Conservation (phyloP, 2,888 invertebrate species). For the Pristionchus exspectatus region DNA sequence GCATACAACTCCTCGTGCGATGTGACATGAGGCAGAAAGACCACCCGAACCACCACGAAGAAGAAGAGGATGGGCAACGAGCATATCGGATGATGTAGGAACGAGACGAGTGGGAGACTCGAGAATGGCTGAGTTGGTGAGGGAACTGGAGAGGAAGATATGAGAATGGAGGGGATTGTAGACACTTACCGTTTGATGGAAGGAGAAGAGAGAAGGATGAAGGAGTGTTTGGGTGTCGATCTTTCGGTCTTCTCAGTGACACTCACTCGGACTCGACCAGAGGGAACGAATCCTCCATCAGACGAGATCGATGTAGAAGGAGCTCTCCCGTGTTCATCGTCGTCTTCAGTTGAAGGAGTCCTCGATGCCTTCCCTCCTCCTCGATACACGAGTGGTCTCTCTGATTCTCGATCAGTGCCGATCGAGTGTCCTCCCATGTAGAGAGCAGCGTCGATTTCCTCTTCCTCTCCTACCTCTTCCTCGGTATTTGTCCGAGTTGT, state of each 20-base stretch:
- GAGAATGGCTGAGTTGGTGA: slow-evolving; percentile 27
- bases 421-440: not conserved
- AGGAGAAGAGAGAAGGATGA: slow-evolving; percentile 38
- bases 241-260: not conserved
- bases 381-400: slow-evolving; percentile 13
- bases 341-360: slow-evolving; percentile 16
- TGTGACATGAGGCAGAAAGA: not conserved
- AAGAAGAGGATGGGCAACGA: slow-evolving; percentile 40
- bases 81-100: slow-evolving; percentile 3
- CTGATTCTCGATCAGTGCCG: not conserved
- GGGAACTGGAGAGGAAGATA: slow-evolving; percentile 10
- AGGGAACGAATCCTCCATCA: not conserved
- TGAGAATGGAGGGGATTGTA: not conserved
- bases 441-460: not conserved
- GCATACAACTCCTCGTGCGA: slow-evolving; percentile 35
- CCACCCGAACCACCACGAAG: not conserved
- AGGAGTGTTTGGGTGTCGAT: not conserved
- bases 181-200: slow-evolving; percentile 47
- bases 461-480: slow-evolving; percentile 20
- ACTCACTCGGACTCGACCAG: slow-evolving; percentile 26
- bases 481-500: slow-evolving; percentile 45
- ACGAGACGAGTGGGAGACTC: slow-evolving; percentile 48
- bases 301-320: not conserved
- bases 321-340: not conserved
- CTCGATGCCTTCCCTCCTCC: not conserved